phyloP scores from a whole-genome alignment of 2,797 vertebrate species.

The Sebastolobus altivelis region DNA sequence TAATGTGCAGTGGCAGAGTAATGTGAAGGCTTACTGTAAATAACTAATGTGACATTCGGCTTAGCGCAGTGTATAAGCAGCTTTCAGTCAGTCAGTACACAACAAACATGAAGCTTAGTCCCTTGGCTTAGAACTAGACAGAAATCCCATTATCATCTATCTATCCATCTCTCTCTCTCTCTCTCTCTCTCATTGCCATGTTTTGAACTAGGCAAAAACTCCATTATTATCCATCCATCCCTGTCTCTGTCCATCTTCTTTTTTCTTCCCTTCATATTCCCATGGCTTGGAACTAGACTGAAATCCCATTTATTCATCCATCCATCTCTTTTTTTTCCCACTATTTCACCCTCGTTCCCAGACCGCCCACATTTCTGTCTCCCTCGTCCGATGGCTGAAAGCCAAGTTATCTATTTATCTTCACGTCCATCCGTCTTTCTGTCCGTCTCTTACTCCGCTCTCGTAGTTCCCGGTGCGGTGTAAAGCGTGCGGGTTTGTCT shows the following conservation, averaged over 20 bases:
- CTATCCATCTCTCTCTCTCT: constrained; percentile 65
- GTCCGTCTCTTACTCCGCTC: constrained; percentile 16
- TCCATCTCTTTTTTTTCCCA: constrained; percentile 27
- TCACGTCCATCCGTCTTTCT: constrained; percentile 44
- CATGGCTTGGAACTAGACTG: constrained; percentile 56
- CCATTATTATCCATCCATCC: constrained; percentile 64
- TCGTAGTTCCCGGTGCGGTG: neutral
- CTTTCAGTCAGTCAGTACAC: constrained; percentile 79
- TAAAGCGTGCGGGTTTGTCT: neutral
- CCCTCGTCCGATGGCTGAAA: constrained; percentile 37
- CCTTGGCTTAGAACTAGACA: constrained; percentile 73
- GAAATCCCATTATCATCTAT: constrained; percentile 75
- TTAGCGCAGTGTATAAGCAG: constrained; percentile 77
- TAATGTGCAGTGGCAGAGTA: constrained; percentile 26
- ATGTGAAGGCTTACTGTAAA: constrained; percentile 68
- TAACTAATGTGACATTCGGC: constrained; percentile 67
- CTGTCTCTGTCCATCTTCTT: constrained; percentile 60
- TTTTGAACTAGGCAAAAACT: constrained; percentile 64
- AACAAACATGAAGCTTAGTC: constrained; percentile 81
- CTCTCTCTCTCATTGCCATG: constrained; percentile 17
- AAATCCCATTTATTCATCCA: constrained; percentile 73
- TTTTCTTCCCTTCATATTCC: constrained; percentile 60
- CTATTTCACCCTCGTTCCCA: constrained; percentile 33
- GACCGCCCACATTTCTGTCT: constrained; percentile 26
- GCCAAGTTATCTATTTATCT: constrained; percentile 66